phyloP scores from a whole-genome alignment of 1,140 invertebrate species.

The Notospermus geniculatus region DNA sequence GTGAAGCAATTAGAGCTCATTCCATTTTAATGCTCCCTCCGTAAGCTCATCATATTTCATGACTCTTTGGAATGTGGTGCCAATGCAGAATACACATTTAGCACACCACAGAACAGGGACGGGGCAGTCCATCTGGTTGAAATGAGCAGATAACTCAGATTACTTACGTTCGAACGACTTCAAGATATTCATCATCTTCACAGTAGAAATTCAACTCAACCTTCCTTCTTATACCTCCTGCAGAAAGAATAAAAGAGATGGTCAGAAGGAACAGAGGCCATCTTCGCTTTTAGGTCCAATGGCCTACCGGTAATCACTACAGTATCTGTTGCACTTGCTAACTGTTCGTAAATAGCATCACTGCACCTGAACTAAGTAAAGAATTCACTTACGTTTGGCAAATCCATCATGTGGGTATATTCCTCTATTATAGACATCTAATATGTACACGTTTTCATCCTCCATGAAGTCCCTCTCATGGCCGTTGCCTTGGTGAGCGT shows the following conservation, averaged over 20 bases:
- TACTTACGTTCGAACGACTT: conserved; percentile 66
- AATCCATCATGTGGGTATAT: conserved; percentile 77
- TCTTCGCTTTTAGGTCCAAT: no score
- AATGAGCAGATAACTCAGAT: no score
- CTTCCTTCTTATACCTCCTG: conserved; percentile 68
- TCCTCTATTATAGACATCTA: conserved; percentile 80
- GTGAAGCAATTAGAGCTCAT: no score
- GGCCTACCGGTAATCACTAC: no score
- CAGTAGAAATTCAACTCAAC: conserved; percentile 68
- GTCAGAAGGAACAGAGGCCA: no score
- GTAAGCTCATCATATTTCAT: no score
- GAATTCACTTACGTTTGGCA: conserved; percentile 63
- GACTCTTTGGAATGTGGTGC: no score
- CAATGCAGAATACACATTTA: neutral
- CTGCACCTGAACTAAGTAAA: no score
- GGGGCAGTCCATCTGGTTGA: no score
- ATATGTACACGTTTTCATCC: conserved; percentile 70
- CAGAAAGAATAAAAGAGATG: neutral
- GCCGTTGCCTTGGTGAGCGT: conserved; percentile 87
- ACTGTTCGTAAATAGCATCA: no score
- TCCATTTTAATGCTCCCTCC: no score
- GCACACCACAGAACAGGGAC: neutral
- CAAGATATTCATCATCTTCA: conserved; percentile 71
- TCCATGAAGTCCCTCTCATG: conserved; percentile 76
- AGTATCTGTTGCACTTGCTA: no score